These are phyloP conservation scores for Ichneumoninae sp. DNA, from an alignment of 2,888 invertebrate species.

Conservation along the genomic window DNA sequence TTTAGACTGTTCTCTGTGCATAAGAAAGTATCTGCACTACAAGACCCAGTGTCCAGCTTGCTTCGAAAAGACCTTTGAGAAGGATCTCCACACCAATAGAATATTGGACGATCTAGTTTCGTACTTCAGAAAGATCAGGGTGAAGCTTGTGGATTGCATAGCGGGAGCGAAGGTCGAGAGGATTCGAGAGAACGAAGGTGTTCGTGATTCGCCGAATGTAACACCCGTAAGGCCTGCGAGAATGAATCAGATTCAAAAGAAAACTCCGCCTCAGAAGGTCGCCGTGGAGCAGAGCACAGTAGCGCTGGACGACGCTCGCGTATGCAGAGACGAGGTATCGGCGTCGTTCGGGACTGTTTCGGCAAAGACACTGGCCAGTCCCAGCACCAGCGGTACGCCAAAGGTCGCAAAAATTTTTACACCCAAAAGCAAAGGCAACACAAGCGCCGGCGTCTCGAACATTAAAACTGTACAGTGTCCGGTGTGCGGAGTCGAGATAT, in stretches of 20 bases:
- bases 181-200: slow-evolving; percentile 6
- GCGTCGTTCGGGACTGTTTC: background rate
- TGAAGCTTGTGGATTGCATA: slow-evolving; percentile 77
- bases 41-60: slow-evolving; percentile 85
- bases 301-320: background rate
- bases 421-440: slow-evolving; percentile 73
- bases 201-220: slow-evolving; percentile 18
- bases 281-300: background rate
- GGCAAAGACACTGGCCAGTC: slow-evolving; percentile 66
- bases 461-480: slow-evolving; percentile 83
- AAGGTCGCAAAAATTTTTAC: slow-evolving; percentile 76
- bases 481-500: slow-evolving; percentile 84
- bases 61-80: slow-evolving; percentile 84
- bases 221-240: slow-evolving; percentile 71
- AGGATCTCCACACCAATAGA: slow-evolving; percentile 85
- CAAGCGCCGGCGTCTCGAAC: slow-evolving; percentile 18
- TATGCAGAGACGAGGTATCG: background rate
- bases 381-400: slow-evolving; percentile 73
- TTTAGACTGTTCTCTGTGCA: slow-evolving; percentile 86
- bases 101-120: slow-evolving; percentile 84
- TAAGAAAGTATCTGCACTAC: slow-evolving; percentile 85
- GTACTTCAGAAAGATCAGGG: slow-evolving; percentile 78
- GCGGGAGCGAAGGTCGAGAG: slow-evolving; percentile 70
- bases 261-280: slow-evolving; percentile 59
- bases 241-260: slow-evolving; percentile 66